A percentile compares a stretch with the other conserved stretches of the same genome.
Evolutionary conservation across 2,888 invertebrate species (phyloP).

Genomic region (Agonopterix subpropinquella): DNA sequence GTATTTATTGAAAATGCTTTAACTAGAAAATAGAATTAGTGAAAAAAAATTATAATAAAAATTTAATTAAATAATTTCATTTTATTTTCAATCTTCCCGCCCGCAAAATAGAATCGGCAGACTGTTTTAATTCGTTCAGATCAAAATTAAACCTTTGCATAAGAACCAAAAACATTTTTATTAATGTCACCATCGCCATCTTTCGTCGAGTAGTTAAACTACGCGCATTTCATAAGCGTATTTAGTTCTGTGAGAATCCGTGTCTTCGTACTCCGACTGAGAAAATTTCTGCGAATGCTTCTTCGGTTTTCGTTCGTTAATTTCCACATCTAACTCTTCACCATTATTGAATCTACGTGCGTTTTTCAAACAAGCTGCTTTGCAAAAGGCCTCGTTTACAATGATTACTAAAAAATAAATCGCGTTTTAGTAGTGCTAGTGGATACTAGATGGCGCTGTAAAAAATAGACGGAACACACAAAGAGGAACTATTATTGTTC

Average conservation of each 20-base stretch:
- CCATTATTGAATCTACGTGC: constrained; percentile 21
- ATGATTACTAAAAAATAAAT: constrained; percentile 39
- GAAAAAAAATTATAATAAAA: constrained; percentile 7
- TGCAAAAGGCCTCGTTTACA: constrained; percentile 55
- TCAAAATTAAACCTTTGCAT: background rate
- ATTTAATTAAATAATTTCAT: constrained; percentile 20
- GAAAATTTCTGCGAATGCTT: background rate
- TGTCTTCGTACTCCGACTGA: background rate
- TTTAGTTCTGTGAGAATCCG: background rate
- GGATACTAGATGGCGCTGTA: constrained; percentile 16
- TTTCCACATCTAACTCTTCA: constrained; percentile 30
- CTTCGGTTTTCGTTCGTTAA: constrained; percentile 31
- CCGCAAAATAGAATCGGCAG: no score
- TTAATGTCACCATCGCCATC: constrained; percentile 20
- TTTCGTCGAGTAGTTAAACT: constrained; percentile 14
- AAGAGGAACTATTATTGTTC: no score
- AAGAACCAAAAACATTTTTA: constrained; percentile 2
- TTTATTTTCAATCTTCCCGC: constrained; percentile 8
- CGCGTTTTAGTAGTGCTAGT: constrained; percentile 3
- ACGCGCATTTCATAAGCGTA: background rate
- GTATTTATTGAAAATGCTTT: constrained; percentile 62
- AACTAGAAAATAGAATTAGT: constrained; percentile 34
- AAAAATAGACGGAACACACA: background rate
- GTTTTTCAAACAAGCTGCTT: constrained; percentile 38
- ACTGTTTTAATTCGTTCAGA: no score